Evolutionary conservation across 2,797 vertebrate genomes (phyloP).

Genomic region (Galago senegalensis): DNA sequence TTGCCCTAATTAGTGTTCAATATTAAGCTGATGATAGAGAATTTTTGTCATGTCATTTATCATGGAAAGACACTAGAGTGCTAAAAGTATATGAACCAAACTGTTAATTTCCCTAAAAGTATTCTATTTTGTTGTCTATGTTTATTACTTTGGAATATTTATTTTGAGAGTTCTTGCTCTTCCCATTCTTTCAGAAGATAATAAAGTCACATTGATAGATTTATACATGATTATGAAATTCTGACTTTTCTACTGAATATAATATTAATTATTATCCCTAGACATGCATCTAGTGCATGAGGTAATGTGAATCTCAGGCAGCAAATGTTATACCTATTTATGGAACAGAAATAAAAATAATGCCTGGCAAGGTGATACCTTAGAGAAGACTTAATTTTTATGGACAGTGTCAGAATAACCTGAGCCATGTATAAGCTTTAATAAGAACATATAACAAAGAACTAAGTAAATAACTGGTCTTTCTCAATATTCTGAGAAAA

Average conservation of each 20-base stretch:
- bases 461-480: conserved; percentile 45
- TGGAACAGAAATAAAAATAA: conserved; percentile 15
- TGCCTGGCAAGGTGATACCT: neutral
- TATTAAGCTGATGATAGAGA: neutral
- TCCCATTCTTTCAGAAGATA: neutral
- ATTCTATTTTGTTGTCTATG: conserved; percentile 60
- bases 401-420: neutral
- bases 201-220: neutral
- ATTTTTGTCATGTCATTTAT: conserved; percentile 55
- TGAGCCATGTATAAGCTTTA: conserved; percentile 15
- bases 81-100: conserved; percentile 24
- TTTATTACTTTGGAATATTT: conserved; percentile 53
- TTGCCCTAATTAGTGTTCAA: conserved; percentile 62
- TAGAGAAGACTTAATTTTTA: conserved; percentile 41
- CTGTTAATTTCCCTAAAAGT: conserved; percentile 21
- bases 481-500: conserved; percentile 59
- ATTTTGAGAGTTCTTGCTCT: conserved; percentile 39
- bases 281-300: conserved; percentile 18
- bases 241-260: conserved; percentile 20
- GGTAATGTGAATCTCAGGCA: neutral
- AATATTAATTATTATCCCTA: neutral
- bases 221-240: conserved; percentile 54
- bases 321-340: conserved; percentile 35
- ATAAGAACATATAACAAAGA: conserved; percentile 2
- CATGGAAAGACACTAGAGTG: neutral